Percentiles rank a stretch among this genome's conserved stretches.
phyloP scores from a whole-genome alignment of 2,888 invertebrate genomes.

The Laspeyria flexula region DNA sequence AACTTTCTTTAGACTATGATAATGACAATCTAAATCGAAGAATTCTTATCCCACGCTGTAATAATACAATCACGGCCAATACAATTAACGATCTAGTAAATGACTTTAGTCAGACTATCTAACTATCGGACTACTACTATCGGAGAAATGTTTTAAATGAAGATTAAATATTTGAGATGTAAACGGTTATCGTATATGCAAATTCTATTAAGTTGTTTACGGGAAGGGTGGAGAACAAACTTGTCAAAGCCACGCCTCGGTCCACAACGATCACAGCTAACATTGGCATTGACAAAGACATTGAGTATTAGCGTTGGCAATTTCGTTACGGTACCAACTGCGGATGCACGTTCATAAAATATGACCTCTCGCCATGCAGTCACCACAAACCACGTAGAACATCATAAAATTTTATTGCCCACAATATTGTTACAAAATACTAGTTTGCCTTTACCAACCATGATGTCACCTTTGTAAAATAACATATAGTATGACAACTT shows the following conservation, averaged over 20 bases:
- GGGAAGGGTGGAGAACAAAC: background rate
- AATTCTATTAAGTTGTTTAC: background rate
- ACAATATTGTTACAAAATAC: slow-evolving; percentile 49
- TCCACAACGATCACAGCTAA: slow-evolving; percentile 6
- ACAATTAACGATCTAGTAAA: background rate
- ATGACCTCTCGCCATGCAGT: slow-evolving; percentile 55
- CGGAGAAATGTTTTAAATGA: background rate
- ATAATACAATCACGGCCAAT: background rate
- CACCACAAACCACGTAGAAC: slow-evolving; percentile 42
- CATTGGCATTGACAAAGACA: slow-evolving; percentile 36
- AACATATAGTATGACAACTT: slow-evolving; percentile 38
- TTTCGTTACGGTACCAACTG: slow-evolving; percentile 39
- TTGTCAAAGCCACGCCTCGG: background rate
- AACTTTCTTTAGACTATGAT: slow-evolving; percentile 27
- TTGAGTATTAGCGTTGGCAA: slow-evolving; percentile 34
- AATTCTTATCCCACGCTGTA: slow-evolving; percentile 3
- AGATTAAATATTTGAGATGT: background rate
- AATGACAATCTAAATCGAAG: slow-evolving; percentile 7
- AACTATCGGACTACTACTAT: background rate
- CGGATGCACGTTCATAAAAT: slow-evolving; percentile 45
- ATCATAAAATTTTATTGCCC: slow-evolving; percentile 63
- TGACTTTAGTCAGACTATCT: background rate
- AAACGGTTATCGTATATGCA: background rate
- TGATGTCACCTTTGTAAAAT: slow-evolving; percentile 61
- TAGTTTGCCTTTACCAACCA: slow-evolving; percentile 47